Percentiles rank a stretch among this genome's conserved stretches.
These are phyloP conservation scores for Acanthoscelides obtectus DNA, from an alignment of 2,888 invertebrate genomes.

Conservation along the genomic window DNA sequence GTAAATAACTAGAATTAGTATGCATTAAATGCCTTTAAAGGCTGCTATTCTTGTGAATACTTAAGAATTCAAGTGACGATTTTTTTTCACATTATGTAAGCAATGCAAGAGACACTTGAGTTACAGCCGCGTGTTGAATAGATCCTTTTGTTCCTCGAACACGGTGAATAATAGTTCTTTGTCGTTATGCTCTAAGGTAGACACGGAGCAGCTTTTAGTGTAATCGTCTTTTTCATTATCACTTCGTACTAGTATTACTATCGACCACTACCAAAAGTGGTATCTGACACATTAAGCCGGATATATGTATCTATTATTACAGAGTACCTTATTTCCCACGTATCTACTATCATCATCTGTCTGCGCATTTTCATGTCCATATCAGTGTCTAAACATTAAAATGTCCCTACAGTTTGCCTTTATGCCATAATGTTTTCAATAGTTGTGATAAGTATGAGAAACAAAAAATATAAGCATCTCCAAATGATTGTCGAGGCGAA, in stretches of 20 bases:
- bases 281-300: too few relatives aligned
- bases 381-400: too few relatives aligned
- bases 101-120: slow-evolving; percentile 3
- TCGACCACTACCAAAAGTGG: not conserved
- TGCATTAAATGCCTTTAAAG: slow-evolving; percentile 13
- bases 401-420: too few relatives aligned
- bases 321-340: too few relatives aligned
- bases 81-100: slow-evolving; percentile 18
- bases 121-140: not conserved
- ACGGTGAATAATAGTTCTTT: not conserved
- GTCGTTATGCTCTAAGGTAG: not conserved
- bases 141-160: not conserved
- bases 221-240: not conserved
- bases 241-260: not conserved
- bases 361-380: too few relatives aligned
- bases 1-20: slow-evolving; percentile 18
- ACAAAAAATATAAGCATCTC: too few relatives aligned
- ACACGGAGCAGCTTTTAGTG: not conserved
- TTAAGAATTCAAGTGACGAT: slow-evolving; percentile 23
- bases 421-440: too few relatives aligned
- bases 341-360: too few relatives aligned
- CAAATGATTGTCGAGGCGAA: too few relatives aligned
- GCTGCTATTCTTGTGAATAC: slow-evolving; percentile 15
- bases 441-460: too few relatives aligned
- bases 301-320: too few relatives aligned